Base-by-base conservation (phyloP, 2,888 invertebrate genomes). In the Eueremaeus valkanovi region DNA sequence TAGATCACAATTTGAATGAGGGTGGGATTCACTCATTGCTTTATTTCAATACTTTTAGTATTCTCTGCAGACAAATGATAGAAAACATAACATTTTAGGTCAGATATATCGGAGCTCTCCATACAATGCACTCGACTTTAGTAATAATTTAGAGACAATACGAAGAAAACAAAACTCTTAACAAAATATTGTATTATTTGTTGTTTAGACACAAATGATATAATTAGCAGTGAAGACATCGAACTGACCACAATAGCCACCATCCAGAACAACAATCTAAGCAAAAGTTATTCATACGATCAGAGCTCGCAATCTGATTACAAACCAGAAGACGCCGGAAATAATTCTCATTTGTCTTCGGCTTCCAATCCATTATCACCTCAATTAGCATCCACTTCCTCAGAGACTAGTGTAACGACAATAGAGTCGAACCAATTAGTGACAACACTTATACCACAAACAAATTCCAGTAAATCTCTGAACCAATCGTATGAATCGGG, bases 241-340 rank as follows among this genome's bases (percentile, higher is more conserved):
- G 66, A 66, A 36, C 3, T 66, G 36, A 66, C 66, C 27, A 66
- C 66, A n/a, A n/a, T 21, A n/a, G 21, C 36, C 6, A 66, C 66
- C 1, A 36, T 40, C 21, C 18, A 21, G n/a, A 66, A 6, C 21
- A 36, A 33, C 36, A 66, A 66, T 21, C 21, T 36, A 1, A 66
- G 36, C 40, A 36, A 36, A 40, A 40, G 36, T 66, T 66, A 66
- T 66, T 36, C n/a, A 18, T 33, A 66, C n/a, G 21, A 66, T 21
- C 21, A 33, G 5, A 66, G 21, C 33, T n/a, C 31, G 27, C 16
- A 6, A 29, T 61, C 11, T 18, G 40, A 36, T 21, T 36, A n/a
- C 1, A 66, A 66, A 66, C 1, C n/a, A 36, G 33, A 66, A 18
- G 18, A 36, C 36, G 11, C 33, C 18, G 63, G 31, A 29, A 31